Evolutionary conservation across 2,113 vertebrate species (phyloP).

Genomic region (Apodemus speciosus): DNA sequence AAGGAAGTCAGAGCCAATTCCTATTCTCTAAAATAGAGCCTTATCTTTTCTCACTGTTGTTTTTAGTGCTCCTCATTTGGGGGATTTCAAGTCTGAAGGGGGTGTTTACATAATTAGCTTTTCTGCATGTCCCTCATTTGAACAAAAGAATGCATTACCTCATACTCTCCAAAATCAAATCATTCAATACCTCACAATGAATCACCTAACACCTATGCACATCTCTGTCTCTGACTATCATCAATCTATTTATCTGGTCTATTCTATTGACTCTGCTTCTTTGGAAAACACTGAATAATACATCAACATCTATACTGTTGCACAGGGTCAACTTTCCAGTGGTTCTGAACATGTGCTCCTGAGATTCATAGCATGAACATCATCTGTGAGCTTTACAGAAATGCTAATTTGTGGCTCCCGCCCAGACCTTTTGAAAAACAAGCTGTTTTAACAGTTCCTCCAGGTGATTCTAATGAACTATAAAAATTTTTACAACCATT

Average conservation of each 20-base stretch:
- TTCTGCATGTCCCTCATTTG: neutral
- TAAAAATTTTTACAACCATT: neutral
- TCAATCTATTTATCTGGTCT: neutral
- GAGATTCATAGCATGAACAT: neutral
- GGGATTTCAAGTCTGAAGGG: neutral
- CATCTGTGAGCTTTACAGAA: neutral
- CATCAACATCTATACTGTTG: neutral
- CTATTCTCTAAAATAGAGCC: neutral
- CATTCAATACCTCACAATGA: neutral
- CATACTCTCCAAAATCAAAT: neutral
- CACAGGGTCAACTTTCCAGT: neutral
- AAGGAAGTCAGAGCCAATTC: neutral
- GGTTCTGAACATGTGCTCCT: neutral
- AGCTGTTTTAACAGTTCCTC: neutral
- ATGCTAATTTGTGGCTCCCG: neutral
- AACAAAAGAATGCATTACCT: neutral
- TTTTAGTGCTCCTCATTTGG: neutral
- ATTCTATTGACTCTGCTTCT: neutral
- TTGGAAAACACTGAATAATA: neutral
- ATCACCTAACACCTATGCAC: neutral
- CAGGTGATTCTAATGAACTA: neutral
- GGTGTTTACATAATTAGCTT: neutral
- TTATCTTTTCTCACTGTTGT: neutral
- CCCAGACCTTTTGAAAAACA: neutral
- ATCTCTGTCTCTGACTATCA: neutral